phyloP scores from a whole-genome alignment of 2,888 invertebrate genomes.

The Lomographa bimaculata region DNA sequence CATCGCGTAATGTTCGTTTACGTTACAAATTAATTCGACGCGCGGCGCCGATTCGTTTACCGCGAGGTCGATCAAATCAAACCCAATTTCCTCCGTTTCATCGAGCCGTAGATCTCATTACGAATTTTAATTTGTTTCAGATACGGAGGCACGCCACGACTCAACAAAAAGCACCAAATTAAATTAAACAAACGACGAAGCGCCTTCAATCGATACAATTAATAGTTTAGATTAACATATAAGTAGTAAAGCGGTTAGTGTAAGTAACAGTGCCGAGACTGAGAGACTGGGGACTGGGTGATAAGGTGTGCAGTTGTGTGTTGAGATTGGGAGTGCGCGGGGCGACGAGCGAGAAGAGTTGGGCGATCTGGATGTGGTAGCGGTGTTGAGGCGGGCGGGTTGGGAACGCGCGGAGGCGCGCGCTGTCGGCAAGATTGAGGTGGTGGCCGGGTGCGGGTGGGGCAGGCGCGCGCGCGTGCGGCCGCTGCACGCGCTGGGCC shows the following conservation, averaged over 20 bases:
- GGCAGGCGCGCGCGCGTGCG: constrained; percentile 81
- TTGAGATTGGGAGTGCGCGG: constrained; percentile 25
- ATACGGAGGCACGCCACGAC: constrained; percentile 53
- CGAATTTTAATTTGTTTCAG: constrained; percentile 70
- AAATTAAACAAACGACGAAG: constrained; percentile 65
- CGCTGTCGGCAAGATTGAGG: constrained; percentile 74
- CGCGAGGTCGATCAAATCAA: constrained; percentile 50
- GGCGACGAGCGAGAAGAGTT: constrained; percentile 21
- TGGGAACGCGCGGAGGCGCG: constrained; percentile 41
- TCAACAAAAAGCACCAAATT: constrained; percentile 39
- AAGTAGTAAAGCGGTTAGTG: constrained; percentile 45
- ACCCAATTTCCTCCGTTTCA: constrained; percentile 49
- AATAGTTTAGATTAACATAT: constrained; percentile 48
- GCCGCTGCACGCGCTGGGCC: constrained; percentile 74
- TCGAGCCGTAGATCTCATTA: constrained; percentile 47
- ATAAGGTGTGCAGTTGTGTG: constrained; percentile 32
- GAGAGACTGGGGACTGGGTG: too few relatives aligned
- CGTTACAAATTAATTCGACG: constrained; percentile 48
- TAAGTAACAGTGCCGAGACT: constrained; percentile 27
- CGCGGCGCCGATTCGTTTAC: constrained; percentile 48
- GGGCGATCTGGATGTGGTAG: constrained; percentile 33
- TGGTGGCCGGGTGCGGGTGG: constrained; percentile 79
- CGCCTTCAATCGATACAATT: constrained; percentile 70
- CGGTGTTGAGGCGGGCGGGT: constrained; percentile 31
- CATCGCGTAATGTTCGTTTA: constrained; percentile 23